Conservation (phyloP, 2,888 invertebrate genomes). For the Zelleria hepariella region DNA sequence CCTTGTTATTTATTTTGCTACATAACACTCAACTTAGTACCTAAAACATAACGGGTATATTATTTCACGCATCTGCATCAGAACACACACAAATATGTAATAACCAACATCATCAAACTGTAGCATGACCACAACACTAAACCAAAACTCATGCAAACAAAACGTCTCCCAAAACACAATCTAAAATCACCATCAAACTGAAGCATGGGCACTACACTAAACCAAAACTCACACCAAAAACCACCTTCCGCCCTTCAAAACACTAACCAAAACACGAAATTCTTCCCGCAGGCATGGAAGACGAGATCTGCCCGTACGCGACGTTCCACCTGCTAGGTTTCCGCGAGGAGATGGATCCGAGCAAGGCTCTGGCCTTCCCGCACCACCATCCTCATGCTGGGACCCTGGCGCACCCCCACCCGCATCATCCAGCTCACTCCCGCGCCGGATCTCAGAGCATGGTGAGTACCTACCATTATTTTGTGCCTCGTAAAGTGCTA, state of each 20-base stretch:
- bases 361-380: conserved; percentile 89
- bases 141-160: too few relatives aligned
- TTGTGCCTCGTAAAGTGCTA: too few relatives aligned
- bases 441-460: conserved; percentile 92
- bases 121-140: too few relatives aligned
- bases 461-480: conserved; percentile 67
- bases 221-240: too few relatives aligned
- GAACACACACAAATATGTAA: too few relatives aligned
- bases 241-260: too few relatives aligned
- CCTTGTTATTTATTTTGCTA: neutral
- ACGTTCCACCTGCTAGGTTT: conserved; percentile 96
- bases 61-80: neutral
- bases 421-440: conserved; percentile 81
- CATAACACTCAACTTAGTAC: neutral
- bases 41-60: neutral
- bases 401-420: conserved; percentile 84
- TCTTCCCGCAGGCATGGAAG: conserved; percentile 84
- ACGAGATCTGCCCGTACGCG: conserved; percentile 97
- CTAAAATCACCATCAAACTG: too few relatives aligned
- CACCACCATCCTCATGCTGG: conserved; percentile 89
- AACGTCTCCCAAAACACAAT: too few relatives aligned
- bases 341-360: conserved; percentile 96
- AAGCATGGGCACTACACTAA: too few relatives aligned
- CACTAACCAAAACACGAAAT: neutral
- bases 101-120: too few relatives aligned